Evolutionary conservation across 2,888 invertebrate genomes (phyloP).

Genomic region (Amiota communis): DNA sequence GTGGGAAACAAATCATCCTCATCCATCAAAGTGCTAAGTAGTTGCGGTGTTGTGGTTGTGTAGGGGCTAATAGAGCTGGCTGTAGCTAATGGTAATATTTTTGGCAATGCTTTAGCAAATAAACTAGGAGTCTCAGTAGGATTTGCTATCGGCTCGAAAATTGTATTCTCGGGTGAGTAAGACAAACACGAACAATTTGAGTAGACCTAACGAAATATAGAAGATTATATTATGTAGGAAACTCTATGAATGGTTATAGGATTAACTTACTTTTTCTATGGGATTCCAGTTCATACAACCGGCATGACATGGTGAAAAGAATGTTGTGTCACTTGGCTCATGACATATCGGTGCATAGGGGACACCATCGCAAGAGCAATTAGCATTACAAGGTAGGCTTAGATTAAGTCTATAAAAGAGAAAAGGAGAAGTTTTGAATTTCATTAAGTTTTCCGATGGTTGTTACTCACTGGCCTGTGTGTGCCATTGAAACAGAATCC

Average conservation of each 20-base stretch:
- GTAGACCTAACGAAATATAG: constrained; percentile 57
- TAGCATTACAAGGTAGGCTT: constrained; percentile 75
- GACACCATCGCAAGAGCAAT: constrained; percentile 77
- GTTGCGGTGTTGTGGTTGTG: background rate
- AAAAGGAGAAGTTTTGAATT: constrained; percentile 19
- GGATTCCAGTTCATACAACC: constrained; percentile 76
- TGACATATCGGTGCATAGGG: constrained; percentile 80
- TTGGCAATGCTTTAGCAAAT: constrained; percentile 1
- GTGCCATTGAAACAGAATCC: constrained; percentile 61
- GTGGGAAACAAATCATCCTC: background rate
- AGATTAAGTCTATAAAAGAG: constrained; percentile 74
- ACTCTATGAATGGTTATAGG: background rate
- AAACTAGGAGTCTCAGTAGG: background rate
- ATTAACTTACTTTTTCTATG: constrained; percentile 52
- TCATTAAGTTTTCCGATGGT: background rate
- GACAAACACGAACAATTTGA: constrained; percentile 54
- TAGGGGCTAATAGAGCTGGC: background rate
- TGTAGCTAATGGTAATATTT: background rate
- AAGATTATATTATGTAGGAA: background rate
- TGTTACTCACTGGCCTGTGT: constrained; percentile 54
- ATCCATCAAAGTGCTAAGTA: background rate
- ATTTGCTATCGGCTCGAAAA: no score
- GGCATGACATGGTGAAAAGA: constrained; percentile 83
- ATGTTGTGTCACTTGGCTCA: constrained; percentile 76
- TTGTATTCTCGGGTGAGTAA: background rate